Percentiles rank a stretch among this genome's conserved stretches.
Conservation (phyloP, 2,797 vertebrate species). For the Danio choprae region DNA sequence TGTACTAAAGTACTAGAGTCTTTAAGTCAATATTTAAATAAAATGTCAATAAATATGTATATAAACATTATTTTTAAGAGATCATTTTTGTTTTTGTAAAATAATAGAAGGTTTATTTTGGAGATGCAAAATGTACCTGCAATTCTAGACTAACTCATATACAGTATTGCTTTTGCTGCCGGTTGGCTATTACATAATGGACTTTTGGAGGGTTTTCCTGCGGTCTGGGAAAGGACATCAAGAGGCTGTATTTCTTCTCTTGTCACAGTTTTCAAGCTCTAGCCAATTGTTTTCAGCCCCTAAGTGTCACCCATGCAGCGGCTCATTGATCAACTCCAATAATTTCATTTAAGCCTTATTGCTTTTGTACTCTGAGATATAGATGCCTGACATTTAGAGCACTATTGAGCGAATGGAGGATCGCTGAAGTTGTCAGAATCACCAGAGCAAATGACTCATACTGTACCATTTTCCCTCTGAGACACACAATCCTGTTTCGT, state of each 20-base stretch:
- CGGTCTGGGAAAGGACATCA: conserved; percentile 3
- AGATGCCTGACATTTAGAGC: conserved; percentile 43
- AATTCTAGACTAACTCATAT: background rate
- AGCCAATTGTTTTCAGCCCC: background rate
- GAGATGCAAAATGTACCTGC: too few relatives aligned
- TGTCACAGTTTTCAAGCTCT: background rate
- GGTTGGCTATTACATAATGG: background rate
- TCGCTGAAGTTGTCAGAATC: conserved; percentile 15
- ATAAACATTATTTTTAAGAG: too few relatives aligned
- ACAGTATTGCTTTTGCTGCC: background rate
- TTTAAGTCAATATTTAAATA: too few relatives aligned
- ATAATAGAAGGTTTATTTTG: too few relatives aligned
- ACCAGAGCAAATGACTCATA: conserved; percentile 37
- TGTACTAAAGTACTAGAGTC: too few relatives aligned
- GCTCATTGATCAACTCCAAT: conserved; percentile 35
- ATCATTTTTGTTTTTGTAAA: too few relatives aligned
- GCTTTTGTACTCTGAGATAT: conserved; percentile 25
- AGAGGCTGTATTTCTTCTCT: conserved; percentile 16
- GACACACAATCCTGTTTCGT: background rate
- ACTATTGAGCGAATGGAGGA: conserved; percentile 26
- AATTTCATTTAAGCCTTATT: conserved; percentile 30
- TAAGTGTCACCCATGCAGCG: conserved; percentile 3
- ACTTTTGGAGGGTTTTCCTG: background rate
- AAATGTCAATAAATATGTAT: too few relatives aligned
- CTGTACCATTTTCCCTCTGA: background rate